Conservation (phyloP, 2,888 invertebrate species). For the Stratiomys singularior region DNA sequence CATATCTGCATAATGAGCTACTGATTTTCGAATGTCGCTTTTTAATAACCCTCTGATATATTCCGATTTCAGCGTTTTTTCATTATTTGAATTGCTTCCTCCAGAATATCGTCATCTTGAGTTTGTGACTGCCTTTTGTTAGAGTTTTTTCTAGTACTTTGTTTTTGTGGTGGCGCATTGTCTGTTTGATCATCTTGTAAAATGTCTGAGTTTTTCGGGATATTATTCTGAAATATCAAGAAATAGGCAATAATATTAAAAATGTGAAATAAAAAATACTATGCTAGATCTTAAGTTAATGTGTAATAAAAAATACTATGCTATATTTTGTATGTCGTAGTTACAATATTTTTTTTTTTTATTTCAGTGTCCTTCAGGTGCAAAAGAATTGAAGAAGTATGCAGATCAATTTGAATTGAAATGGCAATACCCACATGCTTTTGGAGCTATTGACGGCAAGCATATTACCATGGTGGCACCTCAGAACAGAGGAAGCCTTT, state of each 20-base stretch:
- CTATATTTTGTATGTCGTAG: too few relatives aligned
- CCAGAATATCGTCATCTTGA: background rate
- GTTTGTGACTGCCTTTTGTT: background rate
- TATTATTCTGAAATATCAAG: too few relatives aligned
- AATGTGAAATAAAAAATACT: background rate
- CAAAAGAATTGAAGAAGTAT: background rate
- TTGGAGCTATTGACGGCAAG: constrained; percentile 23
- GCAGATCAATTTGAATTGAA: constrained; percentile 3
- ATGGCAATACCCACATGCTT: constrained; percentile 40
- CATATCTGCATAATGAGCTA: background rate
- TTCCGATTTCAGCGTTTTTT: background rate
- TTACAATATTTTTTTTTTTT: too few relatives aligned
- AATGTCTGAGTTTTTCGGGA: background rate
- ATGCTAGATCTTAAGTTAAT: background rate
- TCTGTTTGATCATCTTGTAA: background rate
- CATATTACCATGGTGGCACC: constrained; percentile 28
- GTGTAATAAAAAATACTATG: background rate
- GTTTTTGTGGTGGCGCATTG: background rate
- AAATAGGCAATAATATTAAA: background rate
- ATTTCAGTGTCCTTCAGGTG: background rate
- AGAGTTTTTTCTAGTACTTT: too few relatives aligned
- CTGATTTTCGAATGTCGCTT: background rate
- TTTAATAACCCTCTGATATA: background rate
- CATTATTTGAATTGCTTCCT: too few relatives aligned
- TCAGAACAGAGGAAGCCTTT: background rate